phyloP scores from a whole-genome alignment of 2,113 vertebrate genomes.

The Halcyon malimbica region DNA sequence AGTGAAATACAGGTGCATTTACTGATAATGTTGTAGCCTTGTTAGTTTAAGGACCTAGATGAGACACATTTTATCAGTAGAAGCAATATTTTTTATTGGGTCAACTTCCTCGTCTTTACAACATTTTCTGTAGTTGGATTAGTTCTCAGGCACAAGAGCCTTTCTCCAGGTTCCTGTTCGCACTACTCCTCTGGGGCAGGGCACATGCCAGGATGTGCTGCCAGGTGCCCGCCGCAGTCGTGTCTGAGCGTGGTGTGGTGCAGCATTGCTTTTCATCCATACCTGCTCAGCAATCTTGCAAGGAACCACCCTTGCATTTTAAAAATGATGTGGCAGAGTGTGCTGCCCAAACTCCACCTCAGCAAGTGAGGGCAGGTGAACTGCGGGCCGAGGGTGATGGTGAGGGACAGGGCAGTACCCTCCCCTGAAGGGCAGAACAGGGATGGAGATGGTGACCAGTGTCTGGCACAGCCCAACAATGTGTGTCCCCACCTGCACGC shows the following conservation, averaged over 20 bases:
- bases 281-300: not conserved
- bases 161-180: not conserved
- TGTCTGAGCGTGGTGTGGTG: fast-evolving
- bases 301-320: not conserved
- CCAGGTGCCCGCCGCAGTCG: fast-evolving
- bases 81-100: not conserved
- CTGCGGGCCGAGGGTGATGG: fast-evolving
- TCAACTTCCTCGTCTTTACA: not conserved
- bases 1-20: not conserved
- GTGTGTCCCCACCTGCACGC: not conserved
- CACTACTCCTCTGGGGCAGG: not conserved
- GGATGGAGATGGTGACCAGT: not conserved
- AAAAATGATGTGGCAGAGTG: not conserved
- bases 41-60: not conserved
- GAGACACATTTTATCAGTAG: not conserved
- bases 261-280: not conserved
- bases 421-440: not conserved
- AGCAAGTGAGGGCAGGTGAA: fast-evolving
- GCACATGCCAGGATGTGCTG: not conserved
- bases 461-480: not conserved
- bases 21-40: not conserved
- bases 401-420: not conserved
- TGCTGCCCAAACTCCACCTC: not conserved
- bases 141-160: not conserved
- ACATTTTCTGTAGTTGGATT: not conserved